A percentile compares a stretch with the other conserved stretches of the same genome.
These are phyloP conservation scores for Ischnura elegans DNA, from an alignment of 2,888 invertebrate species.

Conservation along the genomic window DNA sequence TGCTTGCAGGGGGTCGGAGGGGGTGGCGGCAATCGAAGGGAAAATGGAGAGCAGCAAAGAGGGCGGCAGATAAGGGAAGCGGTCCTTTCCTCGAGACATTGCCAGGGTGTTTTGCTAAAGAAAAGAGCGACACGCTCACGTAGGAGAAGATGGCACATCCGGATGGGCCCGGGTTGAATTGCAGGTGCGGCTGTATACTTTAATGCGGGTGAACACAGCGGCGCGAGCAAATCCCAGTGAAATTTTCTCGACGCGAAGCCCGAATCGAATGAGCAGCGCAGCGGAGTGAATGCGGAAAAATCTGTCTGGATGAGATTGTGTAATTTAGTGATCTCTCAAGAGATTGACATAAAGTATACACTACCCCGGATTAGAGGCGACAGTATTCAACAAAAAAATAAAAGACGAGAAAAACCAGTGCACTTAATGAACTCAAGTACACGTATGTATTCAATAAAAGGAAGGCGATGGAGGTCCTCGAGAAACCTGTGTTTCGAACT, in stretches of 20 bases:
- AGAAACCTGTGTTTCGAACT: too few relatives aligned
- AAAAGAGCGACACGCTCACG: not conserved
- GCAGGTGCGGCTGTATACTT: not conserved
- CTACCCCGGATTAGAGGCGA: too few relatives aligned
- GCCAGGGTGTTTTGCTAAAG: not conserved
- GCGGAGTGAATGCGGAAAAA: not conserved
- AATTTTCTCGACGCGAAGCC: not conserved
- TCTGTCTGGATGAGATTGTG: too few relatives aligned
- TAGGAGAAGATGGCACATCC: not conserved
- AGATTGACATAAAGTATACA: too few relatives aligned
- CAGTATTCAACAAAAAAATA: too few relatives aligned
- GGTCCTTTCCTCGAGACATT: constrained; percentile 10
- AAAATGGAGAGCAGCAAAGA: constrained; percentile 48
- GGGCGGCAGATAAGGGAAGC: not conserved
- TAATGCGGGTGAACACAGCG: not conserved
- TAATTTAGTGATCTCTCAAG: too few relatives aligned
- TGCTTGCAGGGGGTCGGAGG: not conserved
- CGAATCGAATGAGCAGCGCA: not conserved
- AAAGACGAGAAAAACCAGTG: too few relatives aligned
- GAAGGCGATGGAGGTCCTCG: too few relatives aligned
- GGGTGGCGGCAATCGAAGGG: constrained; percentile 50
- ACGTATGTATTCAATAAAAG: too few relatives aligned
- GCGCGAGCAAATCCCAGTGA: not conserved
- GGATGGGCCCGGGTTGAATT: not conserved
- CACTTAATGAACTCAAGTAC: too few relatives aligned